These are phyloP conservation scores for Cyprinodon tularosa DNA, from an alignment of 2,113 vertebrate species.

Conservation along the genomic window DNA sequence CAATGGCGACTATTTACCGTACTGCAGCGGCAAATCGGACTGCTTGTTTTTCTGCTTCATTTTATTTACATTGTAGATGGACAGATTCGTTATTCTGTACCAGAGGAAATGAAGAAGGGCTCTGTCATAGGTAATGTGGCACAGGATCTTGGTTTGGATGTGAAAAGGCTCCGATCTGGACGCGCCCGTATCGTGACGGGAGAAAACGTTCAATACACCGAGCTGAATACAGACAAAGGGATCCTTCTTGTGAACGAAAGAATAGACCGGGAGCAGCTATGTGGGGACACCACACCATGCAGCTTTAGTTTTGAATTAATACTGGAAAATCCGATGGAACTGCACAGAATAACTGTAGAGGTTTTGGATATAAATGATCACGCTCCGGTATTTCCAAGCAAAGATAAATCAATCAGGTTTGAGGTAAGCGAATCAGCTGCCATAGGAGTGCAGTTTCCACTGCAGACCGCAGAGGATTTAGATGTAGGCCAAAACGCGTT, in stretches of 20 bases:
- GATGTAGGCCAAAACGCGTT: slow-evolving; percentile 46
- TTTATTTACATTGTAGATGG: slow-evolving; percentile 31
- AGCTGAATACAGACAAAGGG: slow-evolving; percentile 74
- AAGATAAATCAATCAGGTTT: slow-evolving; percentile 13
- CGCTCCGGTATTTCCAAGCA: slow-evolving; percentile 43
- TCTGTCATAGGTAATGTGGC: slow-evolving; percentile 79
- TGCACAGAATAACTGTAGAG: slow-evolving; percentile 61
- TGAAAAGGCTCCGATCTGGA: slow-evolving; percentile 68
- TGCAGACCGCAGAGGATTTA: slow-evolving; percentile 50
- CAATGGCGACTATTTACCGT: slow-evolving; percentile 24
- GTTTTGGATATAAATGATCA: slow-evolving; percentile 72
- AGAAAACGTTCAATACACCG: slow-evolving; percentile 68
- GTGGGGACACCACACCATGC: slow-evolving; percentile 59
- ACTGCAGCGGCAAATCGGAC: background rate
- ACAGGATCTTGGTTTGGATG: slow-evolving; percentile 79
- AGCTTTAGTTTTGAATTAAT: slow-evolving; percentile 73
- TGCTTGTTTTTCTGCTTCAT: background rate
- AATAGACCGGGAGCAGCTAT: slow-evolving; percentile 73
- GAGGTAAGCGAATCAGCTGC: slow-evolving; percentile 61
- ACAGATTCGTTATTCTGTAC: slow-evolving; percentile 81
- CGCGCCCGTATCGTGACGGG: slow-evolving; percentile 77
- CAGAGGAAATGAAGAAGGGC: slow-evolving; percentile 78
- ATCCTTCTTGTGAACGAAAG: slow-evolving; percentile 65
- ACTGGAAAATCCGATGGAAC: slow-evolving; percentile 70
- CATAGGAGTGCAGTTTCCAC: slow-evolving; percentile 25